Conservation (phyloP, 2,113 vertebrate genomes). For the Corvus moneduloides region DNA sequence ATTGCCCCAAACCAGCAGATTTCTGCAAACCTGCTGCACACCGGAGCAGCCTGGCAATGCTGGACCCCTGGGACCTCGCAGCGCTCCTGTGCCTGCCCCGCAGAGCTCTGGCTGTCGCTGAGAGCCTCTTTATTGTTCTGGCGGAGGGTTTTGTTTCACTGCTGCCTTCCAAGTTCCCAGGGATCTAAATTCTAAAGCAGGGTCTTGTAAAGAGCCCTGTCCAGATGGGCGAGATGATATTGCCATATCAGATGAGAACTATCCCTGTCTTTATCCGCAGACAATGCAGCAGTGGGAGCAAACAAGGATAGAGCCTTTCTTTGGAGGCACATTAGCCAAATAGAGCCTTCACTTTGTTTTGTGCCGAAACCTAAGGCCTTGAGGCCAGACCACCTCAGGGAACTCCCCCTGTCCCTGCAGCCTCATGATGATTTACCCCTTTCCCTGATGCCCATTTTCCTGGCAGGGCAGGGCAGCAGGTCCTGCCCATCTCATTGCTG, state of each 20-base stretch:
- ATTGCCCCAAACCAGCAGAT: not conserved
- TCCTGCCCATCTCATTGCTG: not conserved
- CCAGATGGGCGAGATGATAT: slow-evolving; percentile 56
- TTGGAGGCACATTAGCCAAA: not conserved
- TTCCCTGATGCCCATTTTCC: not conserved
- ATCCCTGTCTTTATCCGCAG: slow-evolving; percentile 35
- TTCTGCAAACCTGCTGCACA: not conserved
- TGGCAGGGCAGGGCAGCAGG: not conserved
- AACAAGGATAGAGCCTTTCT: slow-evolving; percentile 60
- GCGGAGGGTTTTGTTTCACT: slow-evolving; percentile 27
- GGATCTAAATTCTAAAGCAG: slow-evolving; percentile 61
- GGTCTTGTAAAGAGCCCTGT: slow-evolving; percentile 35
- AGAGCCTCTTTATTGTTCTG: slow-evolving; percentile 39
- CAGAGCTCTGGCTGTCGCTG: not conserved
- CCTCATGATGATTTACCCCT: not conserved
- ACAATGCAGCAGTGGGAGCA: slow-evolving; percentile 54
- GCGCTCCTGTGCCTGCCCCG: not conserved
- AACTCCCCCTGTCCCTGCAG: not conserved
- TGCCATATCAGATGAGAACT: slow-evolving; percentile 44
- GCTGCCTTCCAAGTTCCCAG: slow-evolving; percentile 65
- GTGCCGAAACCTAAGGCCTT: not conserved
- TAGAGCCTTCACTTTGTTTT: slow-evolving; percentile 26
- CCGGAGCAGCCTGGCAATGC: not conserved
- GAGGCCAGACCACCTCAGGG: not conserved
- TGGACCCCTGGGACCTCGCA: not conserved